Conservation (phyloP, 2,113 vertebrate species). For the Pomatorhinus ruficollis region DNA sequence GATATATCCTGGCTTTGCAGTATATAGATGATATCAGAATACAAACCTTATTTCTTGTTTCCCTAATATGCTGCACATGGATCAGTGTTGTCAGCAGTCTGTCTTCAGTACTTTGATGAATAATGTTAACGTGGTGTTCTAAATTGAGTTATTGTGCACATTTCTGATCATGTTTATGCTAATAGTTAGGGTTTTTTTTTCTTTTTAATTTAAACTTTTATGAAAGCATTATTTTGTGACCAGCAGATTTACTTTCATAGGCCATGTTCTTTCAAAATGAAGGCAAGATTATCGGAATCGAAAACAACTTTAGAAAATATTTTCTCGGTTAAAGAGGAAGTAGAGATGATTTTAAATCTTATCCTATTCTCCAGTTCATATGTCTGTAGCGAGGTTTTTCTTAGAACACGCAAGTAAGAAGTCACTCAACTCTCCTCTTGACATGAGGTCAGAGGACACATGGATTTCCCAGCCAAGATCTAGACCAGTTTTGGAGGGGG, state of each 20-base stretch:
- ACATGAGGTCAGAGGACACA: neutral
- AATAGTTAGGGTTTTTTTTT: neutral
- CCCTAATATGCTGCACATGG: neutral
- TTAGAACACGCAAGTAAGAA: neutral
- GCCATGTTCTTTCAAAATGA: neutral
- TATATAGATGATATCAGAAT: neutral
- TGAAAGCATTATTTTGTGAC: neutral
- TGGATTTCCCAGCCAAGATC: neutral
- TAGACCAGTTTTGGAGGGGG: neutral
- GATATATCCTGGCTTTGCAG: neutral
- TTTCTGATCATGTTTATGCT: neutral
- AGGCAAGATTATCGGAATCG: neutral
- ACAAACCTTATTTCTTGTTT: neutral
- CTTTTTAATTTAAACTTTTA: neutral
- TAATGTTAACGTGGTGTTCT: neutral
- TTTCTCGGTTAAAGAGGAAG: too few species aligned
- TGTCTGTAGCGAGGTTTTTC: neutral
- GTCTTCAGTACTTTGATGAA: constrained; percentile 2
- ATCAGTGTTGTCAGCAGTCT: constrained; percentile 1
- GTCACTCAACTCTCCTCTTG: neutral
- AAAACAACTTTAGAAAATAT: neutral
- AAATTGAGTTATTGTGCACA: neutral
- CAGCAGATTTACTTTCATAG: neutral
- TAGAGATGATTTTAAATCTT: neutral
- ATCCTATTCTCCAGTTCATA: neutral